Percentiles rank a stretch among this genome's conserved stretches.
Evolutionary conservation across 2,113 vertebrate species (phyloP).

Genomic region (Neotragus pygmaeus): DNA sequence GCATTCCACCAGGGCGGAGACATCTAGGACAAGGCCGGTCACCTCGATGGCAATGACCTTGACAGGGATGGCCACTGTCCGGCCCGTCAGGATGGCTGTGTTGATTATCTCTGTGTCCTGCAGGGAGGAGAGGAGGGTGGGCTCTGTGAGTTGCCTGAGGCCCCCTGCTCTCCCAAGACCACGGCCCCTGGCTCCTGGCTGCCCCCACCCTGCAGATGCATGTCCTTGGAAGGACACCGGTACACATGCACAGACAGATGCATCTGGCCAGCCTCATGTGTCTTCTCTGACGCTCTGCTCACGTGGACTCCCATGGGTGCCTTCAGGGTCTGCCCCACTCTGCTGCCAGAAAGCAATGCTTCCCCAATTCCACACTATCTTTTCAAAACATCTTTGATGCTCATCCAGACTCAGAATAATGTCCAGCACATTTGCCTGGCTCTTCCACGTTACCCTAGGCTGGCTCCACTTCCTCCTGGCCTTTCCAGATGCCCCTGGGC

Average conservation of each 20-base stretch:
- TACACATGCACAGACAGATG: accelerated
- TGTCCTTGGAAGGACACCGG: neutral
- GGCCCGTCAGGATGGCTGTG: conserved; percentile 94
- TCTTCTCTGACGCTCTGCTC: neutral
- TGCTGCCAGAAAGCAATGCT: neutral
- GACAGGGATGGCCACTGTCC: conserved; percentile 95
- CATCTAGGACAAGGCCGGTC: conserved; percentile 87
- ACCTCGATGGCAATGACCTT: conserved; percentile 98
- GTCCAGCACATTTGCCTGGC: neutral
- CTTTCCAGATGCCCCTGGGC: neutral
- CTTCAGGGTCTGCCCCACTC: neutral
- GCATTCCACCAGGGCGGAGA: conserved; percentile 91
- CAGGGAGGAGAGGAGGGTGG: neutral
- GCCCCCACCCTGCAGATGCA: accelerated
- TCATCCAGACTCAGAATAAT: neutral
- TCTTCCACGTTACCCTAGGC: neutral
- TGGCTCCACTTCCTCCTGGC: neutral
- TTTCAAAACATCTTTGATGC: neutral
- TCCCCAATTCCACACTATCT: neutral
- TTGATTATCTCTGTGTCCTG: conserved; percentile 99
- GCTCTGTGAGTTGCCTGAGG: accelerated
- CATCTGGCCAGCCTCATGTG: accelerated
- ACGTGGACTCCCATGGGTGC: neutral
- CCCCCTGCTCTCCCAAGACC: neutral
- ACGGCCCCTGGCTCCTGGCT: neutral